These are phyloP conservation scores for Phenganax stokvisi DNA, from an alignment of 92 coral and sea anemone species.

Conservation along the genomic window DNA sequence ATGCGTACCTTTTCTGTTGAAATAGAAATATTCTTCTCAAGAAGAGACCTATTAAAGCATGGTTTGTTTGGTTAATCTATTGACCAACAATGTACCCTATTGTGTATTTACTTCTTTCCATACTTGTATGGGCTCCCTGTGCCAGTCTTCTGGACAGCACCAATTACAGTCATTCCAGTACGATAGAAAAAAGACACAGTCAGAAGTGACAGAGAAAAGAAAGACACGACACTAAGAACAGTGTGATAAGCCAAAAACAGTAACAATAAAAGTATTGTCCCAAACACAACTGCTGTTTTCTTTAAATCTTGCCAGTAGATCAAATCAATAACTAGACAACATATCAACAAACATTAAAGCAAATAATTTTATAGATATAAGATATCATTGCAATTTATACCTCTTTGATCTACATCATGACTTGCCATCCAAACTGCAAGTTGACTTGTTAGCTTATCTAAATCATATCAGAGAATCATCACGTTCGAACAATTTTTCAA, in stretches of 20 bases:
- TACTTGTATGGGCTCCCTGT: conserved; percentile 88
- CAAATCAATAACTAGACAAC: conserved; percentile 71
- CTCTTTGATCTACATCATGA: conserved; percentile 72
- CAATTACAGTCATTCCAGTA: conserved; percentile 97
- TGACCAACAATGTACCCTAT: neutral
- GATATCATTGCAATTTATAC: conserved; percentile 38
- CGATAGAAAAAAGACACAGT: conserved; percentile 89
- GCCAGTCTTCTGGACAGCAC: conserved; percentile 96
- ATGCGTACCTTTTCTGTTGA: conserved; percentile 75
- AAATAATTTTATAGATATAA: neutral
- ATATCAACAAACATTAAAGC: neutral
- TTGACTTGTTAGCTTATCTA: conserved; percentile 77
- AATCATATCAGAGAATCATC: conserved; percentile 25
- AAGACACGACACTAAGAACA: conserved; percentile 73
- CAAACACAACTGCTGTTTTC: conserved; percentile 79
- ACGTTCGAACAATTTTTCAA: neutral
- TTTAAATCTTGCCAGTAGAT: conserved; percentile 84
- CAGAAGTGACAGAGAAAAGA: conserved; percentile 93
- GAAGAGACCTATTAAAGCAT: conserved; percentile 49
- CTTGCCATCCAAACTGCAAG: conserved; percentile 92
- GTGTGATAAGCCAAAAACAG: conserved; percentile 67
- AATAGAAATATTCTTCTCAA: conserved; percentile 79
- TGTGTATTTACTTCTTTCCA: conserved; percentile 35
- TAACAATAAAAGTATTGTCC: conserved; percentile 60
- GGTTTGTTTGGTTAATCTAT: neutral